These are phyloP conservation scores for Darevskia nairensis DNA, from an alignment of 2,797 vertebrate species.

Conservation along the genomic window DNA sequence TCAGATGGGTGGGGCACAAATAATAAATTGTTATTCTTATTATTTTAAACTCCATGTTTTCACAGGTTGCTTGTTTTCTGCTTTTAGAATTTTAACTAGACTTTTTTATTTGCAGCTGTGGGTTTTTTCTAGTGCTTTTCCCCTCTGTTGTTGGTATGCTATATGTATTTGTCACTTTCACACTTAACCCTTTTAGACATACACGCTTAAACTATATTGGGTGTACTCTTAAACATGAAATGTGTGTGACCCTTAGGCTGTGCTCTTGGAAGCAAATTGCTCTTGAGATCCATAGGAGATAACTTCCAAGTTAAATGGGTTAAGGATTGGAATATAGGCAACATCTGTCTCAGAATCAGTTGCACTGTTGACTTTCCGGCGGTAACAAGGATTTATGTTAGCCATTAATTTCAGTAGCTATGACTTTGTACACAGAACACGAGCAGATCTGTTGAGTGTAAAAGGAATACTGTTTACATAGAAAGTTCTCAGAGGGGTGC, in stretches of 20 bases:
- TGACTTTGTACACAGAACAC: background rate
- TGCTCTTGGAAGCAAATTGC: background rate
- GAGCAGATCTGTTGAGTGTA: background rate
- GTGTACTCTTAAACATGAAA: background rate
- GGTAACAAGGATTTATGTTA: constrained; percentile 17
- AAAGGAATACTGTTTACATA: accelerated
- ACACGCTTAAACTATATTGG: background rate
- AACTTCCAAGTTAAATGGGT: background rate
- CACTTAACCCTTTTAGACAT: background rate
- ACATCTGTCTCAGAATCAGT: background rate
- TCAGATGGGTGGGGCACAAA: too few species aligned
- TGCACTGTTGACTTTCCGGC: background rate
- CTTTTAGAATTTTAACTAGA: background rate
- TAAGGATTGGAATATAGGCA: background rate
- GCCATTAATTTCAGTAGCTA: constrained; percentile 9
- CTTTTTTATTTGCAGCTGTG: background rate
- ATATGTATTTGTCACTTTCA: background rate
- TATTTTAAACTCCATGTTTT: background rate
- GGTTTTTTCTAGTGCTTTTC: background rate
- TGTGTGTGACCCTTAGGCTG: background rate
- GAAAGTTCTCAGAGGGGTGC: background rate
- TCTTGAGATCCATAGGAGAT: background rate
- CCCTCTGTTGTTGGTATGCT: background rate
- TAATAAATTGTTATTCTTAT: too few species aligned
- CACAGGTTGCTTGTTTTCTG: background rate